Base-by-base conservation (phyloP, 2,113 vertebrate species). In the Typhlomys cinereus region DNA sequence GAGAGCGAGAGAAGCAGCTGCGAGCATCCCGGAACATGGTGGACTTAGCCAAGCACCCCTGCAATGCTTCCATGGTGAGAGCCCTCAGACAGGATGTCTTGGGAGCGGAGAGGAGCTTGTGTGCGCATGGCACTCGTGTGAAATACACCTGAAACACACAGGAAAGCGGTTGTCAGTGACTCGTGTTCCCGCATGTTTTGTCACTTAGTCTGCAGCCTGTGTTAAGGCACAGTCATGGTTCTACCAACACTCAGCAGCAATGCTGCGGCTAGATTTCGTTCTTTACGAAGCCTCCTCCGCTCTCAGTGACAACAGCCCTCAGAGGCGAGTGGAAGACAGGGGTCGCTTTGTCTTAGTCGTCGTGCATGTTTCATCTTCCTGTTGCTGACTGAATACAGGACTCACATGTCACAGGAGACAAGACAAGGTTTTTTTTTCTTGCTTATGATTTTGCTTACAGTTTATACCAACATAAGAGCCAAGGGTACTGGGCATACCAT, bases 31-130 rank as follows among this genome's bases (percentile, higher is more conserved):
- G 98, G 91, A 98, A 98, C 41, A 98, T 98, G 81, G 97, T 99
- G 0, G 99, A 99, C 91, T 97, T 99, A 97, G 99, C 99, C 13
- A 99, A 99, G 97, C 99, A 99, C 69, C 99, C 99, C 2, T 99
- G 99, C 94, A 99, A 99, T 97, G 97, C 96, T 14, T 97, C 98
- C 76, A 99, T 99, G 99, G 99, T 99, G 98, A 98, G 44, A 50
- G 46, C 21, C 2, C 18, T 66, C 10, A n/a, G 27, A 61, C 2
- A 44, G 18, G 36, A 23, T 57, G 54, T 57, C 21, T 18, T 12
- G 21, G 5, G 12, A n/a, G n/a, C n/a, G n/a, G n/a, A n/a, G n/a
- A n/a, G n/a, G n/a, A n/a, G n/a, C n/a, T n/a, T 57, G 12, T 57
- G 54, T 57, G 11, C 54, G 21, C 54, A 57, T 21, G 15, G 27